Base-by-base conservation (phyloP, 2,113 vertebrate genomes). In the Gymnogyps californianus region DNA sequence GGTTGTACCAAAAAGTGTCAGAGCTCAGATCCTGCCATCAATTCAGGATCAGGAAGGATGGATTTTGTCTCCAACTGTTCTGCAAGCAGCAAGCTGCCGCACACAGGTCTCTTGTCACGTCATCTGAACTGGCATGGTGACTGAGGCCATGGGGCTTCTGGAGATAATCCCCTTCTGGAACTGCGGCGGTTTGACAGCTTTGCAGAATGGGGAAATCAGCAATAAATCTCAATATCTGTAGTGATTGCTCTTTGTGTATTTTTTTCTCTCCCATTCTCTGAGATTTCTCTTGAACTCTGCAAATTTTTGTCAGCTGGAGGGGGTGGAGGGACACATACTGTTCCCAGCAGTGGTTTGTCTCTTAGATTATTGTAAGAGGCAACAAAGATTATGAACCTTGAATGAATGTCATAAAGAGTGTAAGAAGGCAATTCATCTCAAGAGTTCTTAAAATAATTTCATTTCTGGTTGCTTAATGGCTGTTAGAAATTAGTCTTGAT, bases 361-460 rank as follows among this genome's bases (percentile, higher is more conserved):
- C 61, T 71, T 87, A 38, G 90, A n/a, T 79, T 84, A 83, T 61
- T 94, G 61, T 38, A 94, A 80, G 69, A 82, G 74, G 49, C 65
- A 94, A 26, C 38, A 82, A 83, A 76, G 71, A 87, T 95, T 75
- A 34, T 81, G 95, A 79, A 70, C 67, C 46, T 72, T 78, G 72
- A 88, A 87, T 51, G 72, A 71, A 76, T 83, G 70, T 87, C 66
- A 19, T 47, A 20, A 93, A 58, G 38, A 82, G 11, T 51, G 16
- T 49, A 76, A 83, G 42, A 76, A 83, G 42, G 52, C 84, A 86
- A 78, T 95, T 93, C 5, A 77, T 90, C 69, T 88, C 71, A 72
- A 71, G 85, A 87, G 25, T 58, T 95, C 70, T 91, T 94, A 49
- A 93, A 95, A 75, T 84, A 74, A 87, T 91, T 96, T 89, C 18